Conservation (phyloP, 2,797 vertebrate species). For the Macropodus opercularis region DNA sequence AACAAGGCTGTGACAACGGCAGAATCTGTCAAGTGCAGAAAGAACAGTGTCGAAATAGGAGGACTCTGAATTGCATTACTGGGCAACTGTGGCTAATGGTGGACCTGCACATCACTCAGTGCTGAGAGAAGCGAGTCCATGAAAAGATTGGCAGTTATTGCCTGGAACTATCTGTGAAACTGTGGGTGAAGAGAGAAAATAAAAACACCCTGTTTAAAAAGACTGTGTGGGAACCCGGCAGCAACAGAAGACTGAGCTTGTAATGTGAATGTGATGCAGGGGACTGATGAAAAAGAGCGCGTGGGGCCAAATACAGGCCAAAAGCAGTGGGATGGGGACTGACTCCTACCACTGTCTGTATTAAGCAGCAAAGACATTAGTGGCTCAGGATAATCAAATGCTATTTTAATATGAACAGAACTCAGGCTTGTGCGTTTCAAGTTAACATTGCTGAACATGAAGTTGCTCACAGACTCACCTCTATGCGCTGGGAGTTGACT, state of each 20-base stretch:
- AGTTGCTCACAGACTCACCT: slow-evolving; percentile 82
- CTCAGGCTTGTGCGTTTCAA: no score
- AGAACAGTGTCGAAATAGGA: slow-evolving; percentile 14
- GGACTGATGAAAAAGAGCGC: background rate
- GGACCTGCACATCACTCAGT: slow-evolving; percentile 19
- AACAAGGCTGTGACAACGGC: slow-evolving; percentile 45
- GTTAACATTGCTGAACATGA: no score
- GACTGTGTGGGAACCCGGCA: background rate
- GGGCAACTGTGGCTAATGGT: slow-evolving; percentile 17
- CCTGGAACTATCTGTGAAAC: slow-evolving; percentile 21
- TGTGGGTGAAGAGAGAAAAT: slow-evolving; percentile 19
- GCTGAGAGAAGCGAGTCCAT: slow-evolving; percentile 13
- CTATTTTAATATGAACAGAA: background rate
- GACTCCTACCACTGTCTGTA: no score
- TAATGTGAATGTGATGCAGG: background rate
- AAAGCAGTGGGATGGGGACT: background rate
- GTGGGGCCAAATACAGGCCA: background rate
- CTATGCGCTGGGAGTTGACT: slow-evolving; percentile 96
- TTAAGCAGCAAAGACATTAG: no score
- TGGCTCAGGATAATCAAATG: background rate
- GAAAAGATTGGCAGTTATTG: slow-evolving; percentile 20
- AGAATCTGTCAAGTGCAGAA: slow-evolving; percentile 55
- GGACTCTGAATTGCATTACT: slow-evolving; percentile 21
- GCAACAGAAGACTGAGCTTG: background rate
- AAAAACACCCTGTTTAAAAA: slow-evolving; percentile 19